These are phyloP conservation scores for Molossus molossus DNA, from an alignment of 2,797 vertebrate species.

Conservation along the genomic window DNA sequence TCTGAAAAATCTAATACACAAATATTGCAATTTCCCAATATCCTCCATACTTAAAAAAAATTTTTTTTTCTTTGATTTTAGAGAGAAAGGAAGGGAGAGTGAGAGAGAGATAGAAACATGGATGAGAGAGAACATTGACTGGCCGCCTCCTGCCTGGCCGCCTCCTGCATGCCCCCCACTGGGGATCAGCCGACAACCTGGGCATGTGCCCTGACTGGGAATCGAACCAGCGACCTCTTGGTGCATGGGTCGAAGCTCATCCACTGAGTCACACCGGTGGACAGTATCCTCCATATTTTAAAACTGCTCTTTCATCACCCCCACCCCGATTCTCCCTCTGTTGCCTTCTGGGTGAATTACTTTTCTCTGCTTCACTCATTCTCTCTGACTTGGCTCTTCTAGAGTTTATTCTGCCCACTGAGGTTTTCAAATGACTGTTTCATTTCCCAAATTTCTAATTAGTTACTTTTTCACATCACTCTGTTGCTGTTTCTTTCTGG, in stretches of 20 bases:
- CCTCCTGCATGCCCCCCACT: too few relatives aligned
- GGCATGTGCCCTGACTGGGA: too few relatives aligned
- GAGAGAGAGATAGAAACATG: too few relatives aligned
- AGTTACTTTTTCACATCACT: constrained; percentile 46
- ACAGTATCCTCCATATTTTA: background rate
- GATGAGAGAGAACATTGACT: too few relatives aligned
- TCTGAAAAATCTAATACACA: background rate
- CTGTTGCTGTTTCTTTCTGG: background rate
- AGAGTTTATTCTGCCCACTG: background rate
- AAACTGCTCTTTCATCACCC: background rate
- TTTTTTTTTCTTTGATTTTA: too few relatives aligned
- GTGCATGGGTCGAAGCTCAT: too few relatives aligned
- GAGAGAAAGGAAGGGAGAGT: too few relatives aligned
- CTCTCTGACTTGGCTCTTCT: background rate
- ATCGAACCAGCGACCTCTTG: too few relatives aligned
- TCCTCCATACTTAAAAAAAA: background rate
- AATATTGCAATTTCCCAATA: background rate
- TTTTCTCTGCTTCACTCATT: background rate
- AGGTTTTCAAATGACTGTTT: constrained; percentile 25
- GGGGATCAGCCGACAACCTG: too few relatives aligned
- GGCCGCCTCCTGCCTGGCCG: too few relatives aligned
- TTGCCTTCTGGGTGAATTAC: background rate
- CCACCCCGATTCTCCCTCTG: background rate
- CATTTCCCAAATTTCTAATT: constrained; percentile 2
- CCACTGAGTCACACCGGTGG: too few relatives aligned